Conservation (phyloP, 2,888 invertebrate species). For the Halocaridina rubra region DNA sequence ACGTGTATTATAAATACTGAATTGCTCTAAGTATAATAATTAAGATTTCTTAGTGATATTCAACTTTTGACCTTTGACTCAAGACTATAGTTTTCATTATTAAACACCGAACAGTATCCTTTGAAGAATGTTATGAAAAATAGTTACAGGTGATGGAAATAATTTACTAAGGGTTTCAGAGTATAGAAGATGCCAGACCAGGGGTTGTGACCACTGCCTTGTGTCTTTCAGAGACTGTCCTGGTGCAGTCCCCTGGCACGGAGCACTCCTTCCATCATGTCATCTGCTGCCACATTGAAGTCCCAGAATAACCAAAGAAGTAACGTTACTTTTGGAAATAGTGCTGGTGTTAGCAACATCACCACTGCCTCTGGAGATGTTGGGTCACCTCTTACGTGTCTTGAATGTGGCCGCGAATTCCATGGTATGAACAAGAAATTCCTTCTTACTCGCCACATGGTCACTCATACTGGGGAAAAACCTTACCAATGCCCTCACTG, state of each 20-base stretch:
- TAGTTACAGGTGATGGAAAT: no score
- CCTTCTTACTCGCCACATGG: constrained; percentile 57
- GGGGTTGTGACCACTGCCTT: constrained; percentile 56
- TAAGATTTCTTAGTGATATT: no score
- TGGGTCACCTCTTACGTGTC: constrained; percentile 50
- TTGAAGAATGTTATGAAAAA: no score
- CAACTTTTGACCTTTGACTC: no score
- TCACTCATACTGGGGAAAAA: constrained; percentile 59
- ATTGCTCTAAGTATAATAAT: no score
- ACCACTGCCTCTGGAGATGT: constrained; percentile 22
- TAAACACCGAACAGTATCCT: no score
- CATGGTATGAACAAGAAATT: constrained; percentile 60
- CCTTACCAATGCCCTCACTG: constrained; percentile 59
- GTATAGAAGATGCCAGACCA: constrained; percentile 28
- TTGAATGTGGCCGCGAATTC: constrained; percentile 53
- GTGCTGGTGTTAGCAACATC: neutral
- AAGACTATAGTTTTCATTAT: no score
- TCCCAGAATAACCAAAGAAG: constrained; percentile 15
- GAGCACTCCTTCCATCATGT: constrained; percentile 47
- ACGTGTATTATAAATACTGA: no score
- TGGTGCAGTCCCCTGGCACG: constrained; percentile 57
- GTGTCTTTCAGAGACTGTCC: constrained; percentile 58
- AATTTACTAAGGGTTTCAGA: no score
- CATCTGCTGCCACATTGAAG: constrained; percentile 39
- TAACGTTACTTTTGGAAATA: constrained; percentile 18